Evolutionary conservation across 2,888 invertebrate species (phyloP).

Genomic region (Drosophila anceps): DNA sequence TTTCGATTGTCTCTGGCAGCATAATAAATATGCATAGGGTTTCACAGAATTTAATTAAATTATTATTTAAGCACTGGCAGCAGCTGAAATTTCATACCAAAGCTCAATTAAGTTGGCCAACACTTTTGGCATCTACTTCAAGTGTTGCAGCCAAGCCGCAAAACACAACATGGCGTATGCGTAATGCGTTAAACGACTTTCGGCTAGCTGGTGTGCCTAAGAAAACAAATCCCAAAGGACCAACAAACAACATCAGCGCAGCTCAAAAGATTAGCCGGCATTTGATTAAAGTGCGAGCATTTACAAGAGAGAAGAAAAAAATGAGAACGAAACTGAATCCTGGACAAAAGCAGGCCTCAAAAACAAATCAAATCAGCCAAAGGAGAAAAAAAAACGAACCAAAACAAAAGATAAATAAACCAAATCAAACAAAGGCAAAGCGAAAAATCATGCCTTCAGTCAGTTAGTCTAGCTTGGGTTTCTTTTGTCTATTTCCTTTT

Average conservation of each 20-base stretch:
- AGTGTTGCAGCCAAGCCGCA: conserved; percentile 14
- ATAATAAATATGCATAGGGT: conserved; percentile 58
- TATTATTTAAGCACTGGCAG: conserved; percentile 67
- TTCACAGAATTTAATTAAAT: conserved; percentile 73
- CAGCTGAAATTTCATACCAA: conserved; percentile 40
- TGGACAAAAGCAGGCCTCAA: conserved; percentile 50
- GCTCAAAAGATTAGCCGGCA: conserved; percentile 72
- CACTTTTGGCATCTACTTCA: conserved; percentile 20
- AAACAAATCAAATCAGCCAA: conserved; percentile 72
- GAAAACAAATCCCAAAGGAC: conserved; percentile 55
- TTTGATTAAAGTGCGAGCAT: conserved; percentile 80
- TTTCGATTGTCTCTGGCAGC: conserved; percentile 32
- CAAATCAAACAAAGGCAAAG: conserved; percentile 55
- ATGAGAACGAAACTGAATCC: conserved; percentile 14
- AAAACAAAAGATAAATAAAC: conserved; percentile 53
- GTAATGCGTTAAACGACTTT: conserved; percentile 66
- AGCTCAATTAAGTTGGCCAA: conserved; percentile 57
- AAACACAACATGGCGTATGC: conserved; percentile 48
- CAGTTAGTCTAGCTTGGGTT: conserved; percentile 17
- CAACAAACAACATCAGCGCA: conserved; percentile 26
- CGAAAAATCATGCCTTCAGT: conserved; percentile 29
- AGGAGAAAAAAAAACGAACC: conserved; percentile 29
- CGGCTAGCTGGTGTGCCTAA: conserved; percentile 47
- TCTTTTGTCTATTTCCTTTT: conserved; percentile 12
- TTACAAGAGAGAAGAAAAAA: conserved; percentile 35